A percentile compares a stretch with the other conserved stretches of the same genome.
These are phyloP conservation scores for Parazoanthus swiftii DNA, from an alignment of 92 coral and sea anemone species.

Conservation along the genomic window DNA sequence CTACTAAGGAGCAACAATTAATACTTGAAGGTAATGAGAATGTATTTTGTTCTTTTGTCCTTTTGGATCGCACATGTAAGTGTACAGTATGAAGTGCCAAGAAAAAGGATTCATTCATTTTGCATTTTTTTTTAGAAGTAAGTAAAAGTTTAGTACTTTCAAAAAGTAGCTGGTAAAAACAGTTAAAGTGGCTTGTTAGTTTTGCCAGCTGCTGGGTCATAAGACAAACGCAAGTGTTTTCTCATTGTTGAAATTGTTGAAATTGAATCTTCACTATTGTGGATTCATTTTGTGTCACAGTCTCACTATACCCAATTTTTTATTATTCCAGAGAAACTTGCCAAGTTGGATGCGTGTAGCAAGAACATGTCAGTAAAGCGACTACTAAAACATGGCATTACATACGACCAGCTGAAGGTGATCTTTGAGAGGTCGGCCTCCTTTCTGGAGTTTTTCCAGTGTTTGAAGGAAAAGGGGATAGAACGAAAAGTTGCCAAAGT, in stretches of 20 bases:
- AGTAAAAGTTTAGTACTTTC: background rate
- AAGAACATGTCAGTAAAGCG: conserved; percentile 74
- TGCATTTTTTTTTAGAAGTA: background rate
- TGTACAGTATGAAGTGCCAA: too few species aligned
- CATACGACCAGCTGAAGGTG: conserved; percentile 70
- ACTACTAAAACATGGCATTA: conserved; percentile 71
- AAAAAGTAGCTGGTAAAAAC: too few species aligned
- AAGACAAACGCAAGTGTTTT: too few species aligned
- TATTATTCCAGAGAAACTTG: conserved; percentile 64
- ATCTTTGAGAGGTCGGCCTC: conserved; percentile 91
- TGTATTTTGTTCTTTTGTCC: background rate
- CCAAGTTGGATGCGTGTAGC: conserved; percentile 81
- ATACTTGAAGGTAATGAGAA: conserved; percentile 78
- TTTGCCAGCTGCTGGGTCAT: too few species aligned
- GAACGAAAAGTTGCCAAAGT: conserved; percentile 84
- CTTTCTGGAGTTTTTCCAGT: conserved; percentile 85
- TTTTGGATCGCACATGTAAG: too few species aligned
- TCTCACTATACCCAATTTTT: background rate
- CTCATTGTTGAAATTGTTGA: too few species aligned
- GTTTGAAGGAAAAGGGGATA: conserved; percentile 76
- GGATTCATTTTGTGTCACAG: background rate
- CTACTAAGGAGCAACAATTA: conserved; percentile 64
- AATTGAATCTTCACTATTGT: background rate
- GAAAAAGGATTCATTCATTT: too few species aligned
- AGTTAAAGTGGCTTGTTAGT: too few species aligned